Percentiles rank a stretch among this genome's conserved stretches.
Conservation (phyloP, 2,797 vertebrate species). For the Aselliscus stoliczkanus region DNA sequence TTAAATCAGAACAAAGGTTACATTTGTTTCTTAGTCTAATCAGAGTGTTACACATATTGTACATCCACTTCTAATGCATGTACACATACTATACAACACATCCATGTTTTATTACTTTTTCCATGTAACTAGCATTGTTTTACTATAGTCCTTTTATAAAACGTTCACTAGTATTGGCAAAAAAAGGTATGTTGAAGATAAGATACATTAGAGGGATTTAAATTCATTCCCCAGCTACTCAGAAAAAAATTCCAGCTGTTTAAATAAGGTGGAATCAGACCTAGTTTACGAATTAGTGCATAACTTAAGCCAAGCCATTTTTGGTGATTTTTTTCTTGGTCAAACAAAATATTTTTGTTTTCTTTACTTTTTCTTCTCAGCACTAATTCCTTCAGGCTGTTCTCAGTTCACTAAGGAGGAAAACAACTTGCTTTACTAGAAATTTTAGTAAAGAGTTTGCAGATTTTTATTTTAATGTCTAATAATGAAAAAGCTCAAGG, state of each 20-base stretch:
- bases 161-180: slow-evolving; percentile 20
- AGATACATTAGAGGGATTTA: slow-evolving; percentile 40
- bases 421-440: slow-evolving; percentile 68
- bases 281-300: slow-evolving; percentile 54
- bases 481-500: slow-evolving; percentile 78
- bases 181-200: slow-evolving; percentile 31
- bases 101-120: neutral
- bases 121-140: neutral
- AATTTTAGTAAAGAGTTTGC: slow-evolving; percentile 76
- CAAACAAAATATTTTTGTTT: slow-evolving; percentile 73
- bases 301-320: slow-evolving; percentile 64
- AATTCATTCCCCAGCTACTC: neutral
- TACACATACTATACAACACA: neutral
- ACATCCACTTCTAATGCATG: neutral
- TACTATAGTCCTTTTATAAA: neutral
- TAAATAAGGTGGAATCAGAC: slow-evolving; percentile 35
- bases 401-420: slow-evolving; percentile 66
- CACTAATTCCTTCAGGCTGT: slow-evolving; percentile 76
- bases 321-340: slow-evolving; percentile 57
- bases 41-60: neutral
- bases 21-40: neutral
- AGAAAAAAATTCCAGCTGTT: slow-evolving; percentile 17
- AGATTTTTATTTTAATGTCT: slow-evolving; percentile 74
- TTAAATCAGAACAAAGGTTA: neutral
- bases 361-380: slow-evolving; percentile 73